Evolutionary conservation across 1,140 invertebrate species (phyloP).

Genomic region (Temnothorax longispinosus): DNA sequence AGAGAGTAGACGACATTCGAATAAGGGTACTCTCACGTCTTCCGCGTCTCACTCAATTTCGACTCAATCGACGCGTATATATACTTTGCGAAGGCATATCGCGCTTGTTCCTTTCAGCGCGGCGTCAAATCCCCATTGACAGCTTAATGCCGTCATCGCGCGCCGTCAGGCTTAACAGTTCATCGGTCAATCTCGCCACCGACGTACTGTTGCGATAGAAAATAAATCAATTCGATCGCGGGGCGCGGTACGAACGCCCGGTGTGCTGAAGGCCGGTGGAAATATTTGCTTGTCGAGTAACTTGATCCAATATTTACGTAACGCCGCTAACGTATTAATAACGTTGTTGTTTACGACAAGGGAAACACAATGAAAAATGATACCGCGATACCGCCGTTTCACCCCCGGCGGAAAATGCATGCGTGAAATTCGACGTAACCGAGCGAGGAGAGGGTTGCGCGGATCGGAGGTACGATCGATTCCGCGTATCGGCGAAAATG

Average conservation of each 20-base stretch:
- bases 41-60: constrained; percentile 15
- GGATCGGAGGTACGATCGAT: neutral
- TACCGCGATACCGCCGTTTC: neutral
- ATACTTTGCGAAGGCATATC: neutral
- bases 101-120: constrained; percentile 11
- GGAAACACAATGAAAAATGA: constrained; percentile 34
- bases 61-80: neutral
- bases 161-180: constrained; percentile 42
- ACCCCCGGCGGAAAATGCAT: neutral
- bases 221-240: constrained; percentile 52
- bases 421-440: neutral
- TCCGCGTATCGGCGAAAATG: neutral
- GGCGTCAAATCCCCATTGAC: constrained; percentile 21
- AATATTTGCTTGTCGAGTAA: constrained; percentile 45
- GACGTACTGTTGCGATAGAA: constrained; percentile 35
- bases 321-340: constrained; percentile 39
- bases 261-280: constrained; percentile 14
- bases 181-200: constrained; percentile 40
- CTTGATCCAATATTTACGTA: constrained; percentile 45
- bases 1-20: no score
- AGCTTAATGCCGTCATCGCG: constrained; percentile 47
- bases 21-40: neutral
- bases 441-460: neutral
- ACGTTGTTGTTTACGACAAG: constrained; percentile 33
- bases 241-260: constrained; percentile 1